A percentile compares a stretch with the other conserved stretches of the same genome.
Conservation (phyloP, 64 coral and sea anemone species). For the Trachythela sp. region DNA sequence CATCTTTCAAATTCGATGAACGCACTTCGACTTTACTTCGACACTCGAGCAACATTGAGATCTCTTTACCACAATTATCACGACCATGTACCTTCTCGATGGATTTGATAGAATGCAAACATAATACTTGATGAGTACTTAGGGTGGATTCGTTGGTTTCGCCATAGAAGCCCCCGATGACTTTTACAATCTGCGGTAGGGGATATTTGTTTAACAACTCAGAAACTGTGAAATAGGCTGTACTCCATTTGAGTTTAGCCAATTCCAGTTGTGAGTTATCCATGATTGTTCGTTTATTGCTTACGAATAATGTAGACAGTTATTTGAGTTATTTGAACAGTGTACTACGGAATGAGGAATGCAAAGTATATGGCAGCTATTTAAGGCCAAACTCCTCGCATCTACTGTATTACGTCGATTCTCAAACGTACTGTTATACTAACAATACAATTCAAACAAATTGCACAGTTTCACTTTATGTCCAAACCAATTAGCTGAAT, state of each 20-base stretch:
- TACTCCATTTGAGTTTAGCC: background rate
- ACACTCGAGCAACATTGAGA: conserved; percentile 35
- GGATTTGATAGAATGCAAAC: conserved; percentile 19
- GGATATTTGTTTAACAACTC: background rate
- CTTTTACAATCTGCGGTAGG: conserved; percentile 33
- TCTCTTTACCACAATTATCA: conserved; percentile 6
- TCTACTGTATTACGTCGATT: too few species aligned
- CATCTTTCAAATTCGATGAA: conserved; percentile 1
- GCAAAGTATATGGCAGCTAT: too few species aligned
- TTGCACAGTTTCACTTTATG: too few species aligned
- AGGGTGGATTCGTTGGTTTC: background rate
- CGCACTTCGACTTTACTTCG: conserved; percentile 49
- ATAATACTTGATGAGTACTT: conserved; percentile 17
- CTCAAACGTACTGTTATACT: too few species aligned
- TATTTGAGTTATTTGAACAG: too few species aligned
- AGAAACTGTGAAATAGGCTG: background rate
- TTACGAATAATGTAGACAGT: too few species aligned
- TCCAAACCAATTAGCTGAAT: too few species aligned
- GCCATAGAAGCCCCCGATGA: conserved; percentile 37
- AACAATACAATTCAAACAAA: too few species aligned
- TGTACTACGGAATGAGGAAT: too few species aligned
- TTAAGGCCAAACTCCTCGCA: too few species aligned
- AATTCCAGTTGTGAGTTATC: background rate
- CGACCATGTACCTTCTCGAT: conserved; percentile 28
- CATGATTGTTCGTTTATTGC: too few species aligned